Base-by-base conservation (phyloP, 2,797 vertebrate genomes). In the Rhinophrynus dorsalis region DNA sequence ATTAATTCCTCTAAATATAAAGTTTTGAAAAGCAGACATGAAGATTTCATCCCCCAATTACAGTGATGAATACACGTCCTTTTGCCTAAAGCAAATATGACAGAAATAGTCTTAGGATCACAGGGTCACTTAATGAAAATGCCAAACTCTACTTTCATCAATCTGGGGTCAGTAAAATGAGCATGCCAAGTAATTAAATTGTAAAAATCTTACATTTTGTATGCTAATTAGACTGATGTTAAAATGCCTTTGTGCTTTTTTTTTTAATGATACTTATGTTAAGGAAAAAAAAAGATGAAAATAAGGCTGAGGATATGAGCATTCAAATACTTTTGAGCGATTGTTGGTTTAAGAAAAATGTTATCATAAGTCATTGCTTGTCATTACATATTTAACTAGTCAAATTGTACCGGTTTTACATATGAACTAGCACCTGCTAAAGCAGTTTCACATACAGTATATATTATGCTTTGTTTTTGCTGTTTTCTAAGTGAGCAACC, bases 321-420 rank as follows among this genome's bases (percentile, higher is more conserved):
- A 67, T 67, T 67, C 65, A 67, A 67, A 67, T 67, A 20, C 54
- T 44, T 37, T 15, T 23, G 32, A 48, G 18, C n/a, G 65, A 35
- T 29, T 59, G 56, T 59, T 60, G 66, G 59, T 21, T 68, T 45
- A 68, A 27, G 66, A 52, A 60, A 62, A 68, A 48, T 45, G 13
- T 37, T 7, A 32, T 21, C 44, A 21, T 11, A 33, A 29, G 33
- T 40, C 44, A 18, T 15, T 38, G 18, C 60, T 68, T 68, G 66
- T 52, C 56, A 52, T 52, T 15, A 13, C 55, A 52, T 60, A 51
- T 68, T 68, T 68, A 68, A 42, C 66, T 68, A 68, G 54, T 51
- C 66, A 68, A 68, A 68, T 33, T 54, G 56, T 68, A 26, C 48
- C 10, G 5, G n/a, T 18, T 67, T 67, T 68, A 37, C 57, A 68